phyloP scores from a whole-genome alignment of 2,113 vertebrate genomes.

The Pachypanchax playfairii region DNA sequence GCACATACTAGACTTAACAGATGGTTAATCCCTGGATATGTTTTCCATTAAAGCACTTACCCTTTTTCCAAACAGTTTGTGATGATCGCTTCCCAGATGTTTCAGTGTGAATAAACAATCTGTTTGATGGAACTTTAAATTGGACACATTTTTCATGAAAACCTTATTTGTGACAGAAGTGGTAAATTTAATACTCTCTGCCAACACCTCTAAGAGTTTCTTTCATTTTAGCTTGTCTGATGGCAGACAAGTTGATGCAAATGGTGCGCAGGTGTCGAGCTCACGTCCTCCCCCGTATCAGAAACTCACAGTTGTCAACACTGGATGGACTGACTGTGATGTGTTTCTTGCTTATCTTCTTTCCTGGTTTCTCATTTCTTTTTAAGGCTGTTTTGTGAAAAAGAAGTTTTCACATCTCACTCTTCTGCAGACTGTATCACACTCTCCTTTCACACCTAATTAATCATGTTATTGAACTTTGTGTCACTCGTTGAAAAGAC shows the following conservation, averaged over 20 bases:
- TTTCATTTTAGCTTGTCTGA: neutral
- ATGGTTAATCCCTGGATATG: neutral
- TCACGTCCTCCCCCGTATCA: conserved; percentile 44
- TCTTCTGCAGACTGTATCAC: conserved; percentile 49
- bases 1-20: neutral
- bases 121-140: neutral
- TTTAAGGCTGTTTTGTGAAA: conserved; percentile 35
- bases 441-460: conserved; percentile 63
- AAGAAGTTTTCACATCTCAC: conserved; percentile 50
- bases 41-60: neutral
- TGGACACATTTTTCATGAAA: neutral
- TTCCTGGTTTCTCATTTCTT: neutral
- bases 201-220: neutral
- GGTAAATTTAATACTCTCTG: neutral
- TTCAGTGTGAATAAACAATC: neutral
- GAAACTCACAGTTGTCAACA: conserved; percentile 38
- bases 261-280: conserved; percentile 38
- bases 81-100: conserved; percentile 2
- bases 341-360: conserved; percentile 24
- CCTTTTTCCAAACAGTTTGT: neutral
- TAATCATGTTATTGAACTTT: conserved; percentile 65
- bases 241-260: conserved; percentile 33
- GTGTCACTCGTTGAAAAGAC: conserved; percentile 41
- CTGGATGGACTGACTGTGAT: conserved; percentile 28
- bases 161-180: neutral